Conservation (phyloP, 2,797 vertebrate genomes). For the Buceros bicornis region DNA sequence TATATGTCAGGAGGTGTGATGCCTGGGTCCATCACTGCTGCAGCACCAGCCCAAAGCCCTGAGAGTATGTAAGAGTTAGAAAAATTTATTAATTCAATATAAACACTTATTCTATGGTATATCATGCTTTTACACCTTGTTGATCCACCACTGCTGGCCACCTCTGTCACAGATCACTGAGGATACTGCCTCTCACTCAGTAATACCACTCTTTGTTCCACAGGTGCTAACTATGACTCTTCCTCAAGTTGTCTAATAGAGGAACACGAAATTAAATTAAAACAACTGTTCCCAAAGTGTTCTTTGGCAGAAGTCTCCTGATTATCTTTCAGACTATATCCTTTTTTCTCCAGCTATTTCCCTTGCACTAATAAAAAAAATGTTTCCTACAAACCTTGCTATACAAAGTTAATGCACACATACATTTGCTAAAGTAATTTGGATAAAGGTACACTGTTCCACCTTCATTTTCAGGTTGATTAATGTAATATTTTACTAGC, state of each 20-base stretch:
- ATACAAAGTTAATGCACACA: background rate
- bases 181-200: background rate
- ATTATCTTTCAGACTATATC: background rate
- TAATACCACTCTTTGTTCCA: background rate
- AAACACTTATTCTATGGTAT: background rate
- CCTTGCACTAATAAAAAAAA: slow-evolving; percentile 11
- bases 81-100: background rate
- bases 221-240: background rate
- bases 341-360: background rate
- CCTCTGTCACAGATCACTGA: background rate
- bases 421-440: background rate
- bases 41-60: background rate
- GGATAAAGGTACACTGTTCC: background rate
- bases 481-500: slow-evolving; percentile 9
- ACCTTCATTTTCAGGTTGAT: slow-evolving; percentile 21
- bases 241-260: background rate
- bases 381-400: slow-evolving; percentile 12
- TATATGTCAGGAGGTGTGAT: background rate
- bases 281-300: background rate
- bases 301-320: background rate
- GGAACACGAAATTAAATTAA: background rate
- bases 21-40: background rate
- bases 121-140: background rate
- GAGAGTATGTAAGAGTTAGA: background rate
- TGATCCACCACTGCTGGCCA: background rate